Evolutionary conservation across 2,113 vertebrate genomes (phyloP).

Genomic region (Clarias batrachus): DNA sequence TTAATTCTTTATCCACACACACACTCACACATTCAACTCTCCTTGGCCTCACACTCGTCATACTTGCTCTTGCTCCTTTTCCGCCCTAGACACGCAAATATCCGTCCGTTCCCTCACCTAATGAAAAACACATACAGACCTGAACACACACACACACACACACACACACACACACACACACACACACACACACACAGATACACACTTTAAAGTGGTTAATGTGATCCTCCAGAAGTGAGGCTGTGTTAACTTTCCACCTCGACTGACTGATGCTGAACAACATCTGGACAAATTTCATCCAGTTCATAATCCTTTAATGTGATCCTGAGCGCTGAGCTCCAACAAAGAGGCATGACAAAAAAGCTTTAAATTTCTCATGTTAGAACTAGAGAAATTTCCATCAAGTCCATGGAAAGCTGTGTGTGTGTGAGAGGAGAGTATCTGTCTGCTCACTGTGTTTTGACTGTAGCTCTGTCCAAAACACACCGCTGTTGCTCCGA

Average conservation of each 20-base stretch:
- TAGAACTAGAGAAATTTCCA: slow-evolving; percentile 14
- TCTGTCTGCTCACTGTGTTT: slow-evolving; percentile 27
- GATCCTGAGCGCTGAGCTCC: slow-evolving; percentile 36
- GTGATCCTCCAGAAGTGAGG: slow-evolving; percentile 52
- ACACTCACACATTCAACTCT: neutral
- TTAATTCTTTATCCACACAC: neutral
- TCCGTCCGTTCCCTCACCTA: neutral
- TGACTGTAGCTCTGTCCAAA: slow-evolving; percentile 28
- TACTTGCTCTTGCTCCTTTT: neutral
- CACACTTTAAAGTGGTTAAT: slow-evolving; percentile 32
- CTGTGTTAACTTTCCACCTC: slow-evolving; percentile 57
- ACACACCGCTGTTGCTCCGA: slow-evolving; percentile 58
- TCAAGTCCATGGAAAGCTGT: slow-evolving; percentile 26
- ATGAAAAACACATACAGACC: slow-evolving; percentile 18
- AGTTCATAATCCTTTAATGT: slow-evolving; percentile 57
- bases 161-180: slow-evolving; percentile 22
- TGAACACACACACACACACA: slow-evolving; percentile 15
- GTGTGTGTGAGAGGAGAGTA: slow-evolving; percentile 5
- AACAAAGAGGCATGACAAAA: neutral
- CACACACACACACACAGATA: slow-evolving; percentile 23
- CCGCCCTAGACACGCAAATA: neutral
- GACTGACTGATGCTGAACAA: slow-evolving; percentile 51
- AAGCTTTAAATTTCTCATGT: neutral
- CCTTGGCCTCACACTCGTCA: neutral
- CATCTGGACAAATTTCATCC: slow-evolving; percentile 55